phyloP scores from a whole-genome alignment of 1,140 invertebrate species.

The Magallana ariakensis region DNA sequence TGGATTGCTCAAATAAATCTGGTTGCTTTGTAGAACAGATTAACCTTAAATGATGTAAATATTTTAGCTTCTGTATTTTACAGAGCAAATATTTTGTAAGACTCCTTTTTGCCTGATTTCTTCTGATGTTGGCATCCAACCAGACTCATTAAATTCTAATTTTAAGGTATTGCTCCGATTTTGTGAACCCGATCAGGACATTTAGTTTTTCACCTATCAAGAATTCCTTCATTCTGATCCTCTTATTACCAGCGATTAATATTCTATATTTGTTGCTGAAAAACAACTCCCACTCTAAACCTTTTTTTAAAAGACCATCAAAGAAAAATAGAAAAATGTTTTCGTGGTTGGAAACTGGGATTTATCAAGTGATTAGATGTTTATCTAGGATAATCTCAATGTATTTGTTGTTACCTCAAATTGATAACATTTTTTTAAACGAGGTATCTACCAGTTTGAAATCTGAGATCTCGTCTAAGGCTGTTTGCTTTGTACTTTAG shows the following conservation, averaged over 20 bases:
- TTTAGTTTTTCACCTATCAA: not conserved
- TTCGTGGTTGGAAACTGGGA: not conserved
- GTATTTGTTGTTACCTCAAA: constrained; percentile 8
- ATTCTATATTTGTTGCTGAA: not conserved
- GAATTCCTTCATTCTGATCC: not conserved
- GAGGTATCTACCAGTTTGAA: not conserved
- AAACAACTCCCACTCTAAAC: not conserved
- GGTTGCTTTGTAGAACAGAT: constrained; percentile 16
- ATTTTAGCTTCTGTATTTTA: constrained; percentile 19
- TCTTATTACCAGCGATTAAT: not conserved
- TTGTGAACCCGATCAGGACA: not conserved
- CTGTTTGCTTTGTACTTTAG: not conserved
- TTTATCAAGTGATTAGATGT: constrained; percentile 7
- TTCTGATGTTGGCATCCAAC: constrained; percentile 5
- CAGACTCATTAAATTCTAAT: constrained; percentile 22
- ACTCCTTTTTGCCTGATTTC: not conserved
- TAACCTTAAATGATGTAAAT: constrained; percentile 36
- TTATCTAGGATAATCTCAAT: constrained; percentile 19
- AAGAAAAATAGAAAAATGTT: not conserved
- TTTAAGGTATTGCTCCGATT: not conserved
- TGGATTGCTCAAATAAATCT: constrained; percentile 32
- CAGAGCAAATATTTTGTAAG: constrained; percentile 7
- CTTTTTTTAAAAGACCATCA: constrained; percentile 8
- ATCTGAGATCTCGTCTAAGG: not conserved
- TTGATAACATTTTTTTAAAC: constrained; percentile 1